Base-by-base conservation (phyloP, 2,888 invertebrate species). In the Tanytarsus gracilentus region DNA sequence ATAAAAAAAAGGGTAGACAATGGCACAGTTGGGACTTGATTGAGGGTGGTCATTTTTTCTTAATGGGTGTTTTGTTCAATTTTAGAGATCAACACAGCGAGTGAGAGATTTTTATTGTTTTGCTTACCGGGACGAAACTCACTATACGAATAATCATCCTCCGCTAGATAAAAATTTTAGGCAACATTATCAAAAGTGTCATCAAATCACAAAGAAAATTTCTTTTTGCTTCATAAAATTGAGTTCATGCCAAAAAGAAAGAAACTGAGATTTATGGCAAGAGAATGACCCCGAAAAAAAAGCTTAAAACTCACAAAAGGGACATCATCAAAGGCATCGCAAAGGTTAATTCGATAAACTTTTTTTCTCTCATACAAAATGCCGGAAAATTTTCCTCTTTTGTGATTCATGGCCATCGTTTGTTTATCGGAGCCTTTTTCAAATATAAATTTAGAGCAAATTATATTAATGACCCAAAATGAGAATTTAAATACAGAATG, bases 111-210 rank as follows among this genome's bases (percentile, higher is more conserved):
- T 33, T 33, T 33, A 25, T 21, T 26, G 16, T 11, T 55, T 59
- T 60, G 60, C 60, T 60, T 60, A 60, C 60, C 60, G 33, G 60
- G 60, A 60, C 40, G 60, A 60, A 60, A 60, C 49, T 49, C 50
- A 50, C 60, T 60, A 48, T 48, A 58, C 50, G 60, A 60, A 60
- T 60, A 60, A 60, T 60, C 60, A 60, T 60, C 60, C 60, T 60
- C 60, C 26, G 60, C 60, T 60, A 60, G 6, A 52, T 27, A 14
- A 40, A 40, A 44, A 44, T 44, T 44, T 44, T 44, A 23, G 44
- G n/a, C 23, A 44, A 44, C 11, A 18, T 23, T 23, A 44, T 23
- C 44, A 40, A 16, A 18, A 16, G 9, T 14, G 40, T 44, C 11
- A 18, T 44, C 18, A 21, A 18, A 18, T 23, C 16, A 40, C 2